Conservation (phyloP, 2,113 vertebrate genomes). For the Corvus hawaiiensis region DNA sequence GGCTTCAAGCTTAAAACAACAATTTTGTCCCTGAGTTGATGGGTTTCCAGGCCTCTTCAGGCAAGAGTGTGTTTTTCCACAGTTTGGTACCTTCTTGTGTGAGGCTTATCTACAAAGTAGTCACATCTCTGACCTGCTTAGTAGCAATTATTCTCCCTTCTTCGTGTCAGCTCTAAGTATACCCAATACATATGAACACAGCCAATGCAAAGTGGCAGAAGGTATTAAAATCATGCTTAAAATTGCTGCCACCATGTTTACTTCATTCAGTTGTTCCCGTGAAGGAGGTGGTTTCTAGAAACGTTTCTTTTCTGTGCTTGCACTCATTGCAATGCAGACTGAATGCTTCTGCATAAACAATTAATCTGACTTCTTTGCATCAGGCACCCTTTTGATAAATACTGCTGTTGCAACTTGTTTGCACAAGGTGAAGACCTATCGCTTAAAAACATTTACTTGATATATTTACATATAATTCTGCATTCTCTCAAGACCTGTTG, state of each 20-base stretch:
- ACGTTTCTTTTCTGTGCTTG: neutral
- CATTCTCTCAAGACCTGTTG: conserved; percentile 51
- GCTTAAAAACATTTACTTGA: conserved; percentile 57
- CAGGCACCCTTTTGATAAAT: conserved; percentile 40
- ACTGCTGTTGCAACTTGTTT: conserved; percentile 47
- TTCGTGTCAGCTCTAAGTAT: accelerated
- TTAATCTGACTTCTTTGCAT: conserved; percentile 39
- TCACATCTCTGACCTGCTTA: neutral
- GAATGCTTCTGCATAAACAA: conserved; percentile 46
- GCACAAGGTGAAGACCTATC: conserved; percentile 56
- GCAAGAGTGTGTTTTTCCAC: neutral
- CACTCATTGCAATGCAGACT: conserved; percentile 44
- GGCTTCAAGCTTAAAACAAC: neutral
- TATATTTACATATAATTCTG: conserved; percentile 50
- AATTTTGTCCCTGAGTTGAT: neutral
- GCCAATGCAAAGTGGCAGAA: neutral
- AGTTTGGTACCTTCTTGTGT: neutral
- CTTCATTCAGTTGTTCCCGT: neutral
- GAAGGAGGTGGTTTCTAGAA: conserved; percentile 15
- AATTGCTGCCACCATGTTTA: neutral
- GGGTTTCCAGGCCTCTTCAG: neutral
- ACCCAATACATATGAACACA: neutral
- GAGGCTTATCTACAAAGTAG: neutral
- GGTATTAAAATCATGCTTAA: neutral
- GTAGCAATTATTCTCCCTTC: neutral